phyloP scores from a whole-genome alignment of 2,797 vertebrate species.

The Erethizon dorsatum region DNA sequence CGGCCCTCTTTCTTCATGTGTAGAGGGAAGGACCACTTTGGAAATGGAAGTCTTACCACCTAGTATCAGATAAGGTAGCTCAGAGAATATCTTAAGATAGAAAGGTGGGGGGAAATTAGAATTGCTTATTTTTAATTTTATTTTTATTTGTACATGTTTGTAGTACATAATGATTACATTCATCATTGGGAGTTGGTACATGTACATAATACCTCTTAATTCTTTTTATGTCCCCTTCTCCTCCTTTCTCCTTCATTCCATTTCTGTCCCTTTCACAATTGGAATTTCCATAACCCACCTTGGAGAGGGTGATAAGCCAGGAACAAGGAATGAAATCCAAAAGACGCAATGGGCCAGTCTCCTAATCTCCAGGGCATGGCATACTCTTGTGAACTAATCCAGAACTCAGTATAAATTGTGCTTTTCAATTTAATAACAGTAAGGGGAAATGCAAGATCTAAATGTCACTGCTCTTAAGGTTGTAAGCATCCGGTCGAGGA shows the following conservation, averaged over 20 bases:
- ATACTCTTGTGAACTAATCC: background rate
- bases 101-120: background rate
- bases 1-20: background rate
- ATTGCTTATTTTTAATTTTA: background rate
- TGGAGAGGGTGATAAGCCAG: background rate
- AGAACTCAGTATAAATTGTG: constrained; percentile 46
- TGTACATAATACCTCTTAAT: background rate
- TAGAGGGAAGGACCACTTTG: background rate
- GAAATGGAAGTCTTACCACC: background rate
- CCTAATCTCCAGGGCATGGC: background rate
- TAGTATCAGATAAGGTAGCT: background rate
- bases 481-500: background rate
- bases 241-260: background rate
- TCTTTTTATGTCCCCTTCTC: background rate
- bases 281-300: background rate
- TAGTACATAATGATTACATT: background rate
- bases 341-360: background rate
- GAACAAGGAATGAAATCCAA: background rate
- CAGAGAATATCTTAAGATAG: background rate
- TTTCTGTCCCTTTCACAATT: background rate
- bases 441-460: background rate
- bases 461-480: background rate
- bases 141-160: background rate
- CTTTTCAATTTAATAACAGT: background rate
- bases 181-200: background rate